Conservation (phyloP, 2,888 invertebrate species). For the Apodemia zela region DNA sequence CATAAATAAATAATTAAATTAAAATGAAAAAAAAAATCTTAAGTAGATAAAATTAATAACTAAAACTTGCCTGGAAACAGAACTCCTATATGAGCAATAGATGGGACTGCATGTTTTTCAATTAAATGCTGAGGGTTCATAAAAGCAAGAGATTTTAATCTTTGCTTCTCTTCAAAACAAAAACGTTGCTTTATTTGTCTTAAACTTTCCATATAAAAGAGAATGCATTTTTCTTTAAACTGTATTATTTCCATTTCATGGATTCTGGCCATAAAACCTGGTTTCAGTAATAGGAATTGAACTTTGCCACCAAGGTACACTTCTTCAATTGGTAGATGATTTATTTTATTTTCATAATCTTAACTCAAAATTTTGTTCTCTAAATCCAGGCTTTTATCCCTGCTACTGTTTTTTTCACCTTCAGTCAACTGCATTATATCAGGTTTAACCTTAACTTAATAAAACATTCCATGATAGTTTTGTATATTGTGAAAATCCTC, state of each 20-base stretch:
- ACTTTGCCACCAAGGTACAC: constrained; percentile 24
- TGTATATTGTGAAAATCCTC: constrained; percentile 22
- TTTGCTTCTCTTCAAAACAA: constrained; percentile 24
- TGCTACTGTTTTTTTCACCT: constrained; percentile 23
- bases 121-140: constrained; percentile 22
- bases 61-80: constrained; percentile 26
- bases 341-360: too few relatives aligned
- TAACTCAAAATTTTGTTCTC: too few relatives aligned
- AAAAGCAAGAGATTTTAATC: constrained; percentile 23
- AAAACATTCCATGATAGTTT: constrained; percentile 27
- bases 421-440: constrained; percentile 23
- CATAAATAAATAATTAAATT: too few relatives aligned
- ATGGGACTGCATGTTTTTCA: constrained; percentile 25
- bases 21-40: constrained; percentile 13
- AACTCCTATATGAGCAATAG: constrained; percentile 27
- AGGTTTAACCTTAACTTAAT: too few relatives aligned
- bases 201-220: constrained; percentile 24
- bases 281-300: constrained; percentile 14
- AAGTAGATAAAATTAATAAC: constrained; percentile 17
- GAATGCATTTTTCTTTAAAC: constrained; percentile 25
- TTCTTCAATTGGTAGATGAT: too few relatives aligned
- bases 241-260: constrained; percentile 20
- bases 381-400: constrained; percentile 8
- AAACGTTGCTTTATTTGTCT: constrained; percentile 23
- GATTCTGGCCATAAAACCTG: background rate